Conservation (phyloP, 2,113 vertebrate species). For the Guaruba guarouba region DNA sequence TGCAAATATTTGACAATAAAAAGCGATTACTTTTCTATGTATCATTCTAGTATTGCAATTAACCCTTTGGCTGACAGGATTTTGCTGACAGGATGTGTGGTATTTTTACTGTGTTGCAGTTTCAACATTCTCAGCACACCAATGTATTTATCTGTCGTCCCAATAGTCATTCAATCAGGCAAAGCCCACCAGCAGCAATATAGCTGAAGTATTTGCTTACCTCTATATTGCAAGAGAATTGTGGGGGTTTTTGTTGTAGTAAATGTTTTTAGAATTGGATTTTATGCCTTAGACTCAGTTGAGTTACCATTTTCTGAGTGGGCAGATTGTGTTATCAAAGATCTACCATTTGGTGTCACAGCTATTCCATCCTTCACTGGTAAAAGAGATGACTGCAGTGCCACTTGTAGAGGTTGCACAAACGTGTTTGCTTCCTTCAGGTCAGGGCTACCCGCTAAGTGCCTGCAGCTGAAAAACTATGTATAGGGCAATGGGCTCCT, state of each 20-base stretch:
- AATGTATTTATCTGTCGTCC: not conserved
- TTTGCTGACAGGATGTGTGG: not conserved
- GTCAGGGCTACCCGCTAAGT: not conserved
- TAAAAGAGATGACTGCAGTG: not conserved
- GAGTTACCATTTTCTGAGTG: not conserved
- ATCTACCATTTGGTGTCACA: not conserved
- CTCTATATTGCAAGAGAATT: not conserved
- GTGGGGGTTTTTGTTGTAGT: not conserved
- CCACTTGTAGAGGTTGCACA: not conserved
- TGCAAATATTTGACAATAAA: conserved; percentile 21
- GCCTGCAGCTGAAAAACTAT: not conserved
- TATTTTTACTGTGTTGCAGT: not conserved
- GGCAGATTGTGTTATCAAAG: not conserved
- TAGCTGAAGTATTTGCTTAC: not conserved
- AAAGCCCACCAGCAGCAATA: not conserved
- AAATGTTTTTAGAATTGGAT: not conserved
- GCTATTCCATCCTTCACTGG: not conserved
- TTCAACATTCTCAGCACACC: not conserved
- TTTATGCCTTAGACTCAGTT: not conserved
- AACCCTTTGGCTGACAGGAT: not conserved
- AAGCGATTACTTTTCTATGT: not conserved
- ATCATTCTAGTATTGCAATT: not conserved
- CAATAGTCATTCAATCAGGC: not conserved
- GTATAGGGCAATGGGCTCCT: fast-evolving
- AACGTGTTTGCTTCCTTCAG: not conserved